Evolutionary conservation across 2,888 invertebrate species (phyloP).

Genomic region (Leptinotarsa tumamoca): DNA sequence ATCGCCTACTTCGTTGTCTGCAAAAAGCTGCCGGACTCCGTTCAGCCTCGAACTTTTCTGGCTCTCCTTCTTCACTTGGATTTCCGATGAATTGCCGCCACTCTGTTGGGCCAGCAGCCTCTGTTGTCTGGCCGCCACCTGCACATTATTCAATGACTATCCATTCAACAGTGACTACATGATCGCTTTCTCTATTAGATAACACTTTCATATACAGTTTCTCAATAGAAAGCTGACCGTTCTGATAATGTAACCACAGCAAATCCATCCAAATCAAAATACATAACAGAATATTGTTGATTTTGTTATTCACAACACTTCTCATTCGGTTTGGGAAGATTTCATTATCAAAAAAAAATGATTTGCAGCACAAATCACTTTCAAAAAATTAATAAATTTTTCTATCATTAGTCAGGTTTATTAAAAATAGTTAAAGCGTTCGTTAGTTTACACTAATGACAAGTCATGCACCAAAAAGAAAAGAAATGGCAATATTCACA

Average conservation of each 20-base stretch:
- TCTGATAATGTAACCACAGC: no score
- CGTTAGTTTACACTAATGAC: background rate
- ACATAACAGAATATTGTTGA: no score
- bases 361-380: background rate
- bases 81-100: conserved; percentile 47
- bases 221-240: no score
- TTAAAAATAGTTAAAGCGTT: conserved; percentile 1
- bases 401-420: conserved; percentile 9
- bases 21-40: conserved; percentile 63
- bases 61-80: conserved; percentile 54
- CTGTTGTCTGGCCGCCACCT: conserved; percentile 78
- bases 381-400: background rate
- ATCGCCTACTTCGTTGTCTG: conserved; percentile 63
- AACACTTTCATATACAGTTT: no score
- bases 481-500: background rate
- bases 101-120: conserved; percentile 70
- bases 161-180: background rate
- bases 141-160: conserved; percentile 30
- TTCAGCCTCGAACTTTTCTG: conserved; percentile 61
- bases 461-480: conserved; percentile 3
- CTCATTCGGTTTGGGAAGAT: no score
- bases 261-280: no score
- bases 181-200: no score
- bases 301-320: no score
- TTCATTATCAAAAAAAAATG: background rate